Conservation (phyloP, 2,797 vertebrate genomes). For the Sandelia bainsii region DNA sequence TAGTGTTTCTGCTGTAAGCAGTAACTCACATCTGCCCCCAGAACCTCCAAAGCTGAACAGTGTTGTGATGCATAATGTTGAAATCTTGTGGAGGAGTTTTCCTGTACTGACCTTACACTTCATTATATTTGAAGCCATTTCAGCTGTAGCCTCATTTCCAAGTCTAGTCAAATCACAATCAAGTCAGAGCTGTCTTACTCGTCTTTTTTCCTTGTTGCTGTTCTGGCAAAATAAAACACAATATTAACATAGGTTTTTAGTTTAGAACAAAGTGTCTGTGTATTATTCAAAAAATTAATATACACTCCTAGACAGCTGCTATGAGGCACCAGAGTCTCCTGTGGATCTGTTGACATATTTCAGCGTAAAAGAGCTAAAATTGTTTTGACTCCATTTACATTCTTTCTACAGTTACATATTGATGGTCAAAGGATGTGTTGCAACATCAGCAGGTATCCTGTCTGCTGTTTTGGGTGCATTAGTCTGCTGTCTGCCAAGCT, state of each 20-base stretch:
- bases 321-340: neutral
- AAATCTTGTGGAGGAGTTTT: slow-evolving; percentile 49
- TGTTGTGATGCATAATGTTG: slow-evolving; percentile 60
- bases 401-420: slow-evolving; percentile 15
- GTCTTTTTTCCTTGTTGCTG: neutral
- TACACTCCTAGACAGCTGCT: neutral
- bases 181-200: neutral
- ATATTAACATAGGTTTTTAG: neutral
- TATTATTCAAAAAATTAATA: neutral
- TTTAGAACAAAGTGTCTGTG: neutral
- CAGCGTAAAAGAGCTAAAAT: neutral
- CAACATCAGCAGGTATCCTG: slow-evolving; percentile 33
- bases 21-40: slow-evolving; percentile 66
- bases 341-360: neutral
- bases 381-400: neutral
- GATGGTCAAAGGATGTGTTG: slow-evolving; percentile 34
- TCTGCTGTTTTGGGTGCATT: slow-evolving; percentile 19
- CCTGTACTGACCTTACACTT: slow-evolving; percentile 33
- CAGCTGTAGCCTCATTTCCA: slow-evolving; percentile 20
- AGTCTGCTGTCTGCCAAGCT: slow-evolving; percentile 16
- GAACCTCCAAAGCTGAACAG: slow-evolving; percentile 40
- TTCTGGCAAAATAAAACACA: neutral
- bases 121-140: slow-evolving; percentile 35
- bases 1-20: slow-evolving; percentile 71
- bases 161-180: slow-evolving; percentile 9